Conservation (phyloP, 2,797 vertebrate species). For the Notoglanidium macrostoma region DNA sequence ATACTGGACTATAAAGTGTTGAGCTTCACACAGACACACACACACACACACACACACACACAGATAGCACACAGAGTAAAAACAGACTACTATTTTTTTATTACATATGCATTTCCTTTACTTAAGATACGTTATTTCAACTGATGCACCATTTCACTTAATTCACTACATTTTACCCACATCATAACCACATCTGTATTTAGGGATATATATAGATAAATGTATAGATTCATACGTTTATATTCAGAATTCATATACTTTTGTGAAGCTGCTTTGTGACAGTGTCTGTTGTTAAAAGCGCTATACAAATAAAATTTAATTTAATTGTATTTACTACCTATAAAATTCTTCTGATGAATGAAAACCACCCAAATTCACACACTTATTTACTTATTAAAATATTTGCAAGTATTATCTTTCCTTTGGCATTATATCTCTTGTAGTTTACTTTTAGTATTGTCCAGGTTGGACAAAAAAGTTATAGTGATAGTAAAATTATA, state of each 20-base stretch:
- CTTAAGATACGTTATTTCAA: background rate
- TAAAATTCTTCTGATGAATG: too few species aligned
- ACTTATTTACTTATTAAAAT: background rate
- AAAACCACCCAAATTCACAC: background rate
- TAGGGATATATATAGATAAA: too few species aligned
- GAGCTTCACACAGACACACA: conserved; percentile 20
- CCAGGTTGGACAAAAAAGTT: background rate
- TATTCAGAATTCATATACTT: too few species aligned
- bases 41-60: background rate
- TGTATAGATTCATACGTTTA: too few species aligned
- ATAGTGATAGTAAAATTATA: background rate
- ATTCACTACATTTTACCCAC: background rate
- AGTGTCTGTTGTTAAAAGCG: too few species aligned
- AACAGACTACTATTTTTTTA: background rate
- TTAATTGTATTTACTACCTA: too few species aligned
- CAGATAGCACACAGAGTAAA: background rate
- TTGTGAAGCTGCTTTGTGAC: too few species aligned
- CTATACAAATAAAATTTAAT: too few species aligned
- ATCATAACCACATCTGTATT: too few species aligned
- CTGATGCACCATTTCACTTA: background rate
- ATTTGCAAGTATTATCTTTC: background rate
- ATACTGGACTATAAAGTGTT: background rate
- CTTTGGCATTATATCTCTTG: background rate
- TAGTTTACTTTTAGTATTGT: background rate
- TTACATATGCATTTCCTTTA: background rate